A percentile compares a stretch with the other conserved stretches of the same genome.
Conservation (phyloP, 2,888 invertebrate genomes). For the Sphaerophoria rueppellii region DNA sequence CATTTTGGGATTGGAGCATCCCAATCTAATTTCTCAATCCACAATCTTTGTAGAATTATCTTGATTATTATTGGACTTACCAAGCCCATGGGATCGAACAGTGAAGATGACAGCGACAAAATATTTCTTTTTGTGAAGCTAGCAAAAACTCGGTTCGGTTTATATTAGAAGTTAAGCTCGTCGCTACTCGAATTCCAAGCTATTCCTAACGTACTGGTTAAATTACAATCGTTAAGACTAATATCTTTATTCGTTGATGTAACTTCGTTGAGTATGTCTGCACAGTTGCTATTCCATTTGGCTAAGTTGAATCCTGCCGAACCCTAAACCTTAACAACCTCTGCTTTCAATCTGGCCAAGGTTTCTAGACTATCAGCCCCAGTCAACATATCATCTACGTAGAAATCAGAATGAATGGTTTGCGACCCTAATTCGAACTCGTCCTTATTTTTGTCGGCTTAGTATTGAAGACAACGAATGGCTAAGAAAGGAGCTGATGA, state of each 20-base stretch:
- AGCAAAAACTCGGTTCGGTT: background rate
- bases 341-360: background rate
- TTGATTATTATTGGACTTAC: conserved; percentile 66
- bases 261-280: conserved; percentile 57
- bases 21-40: conserved; percentile 53
- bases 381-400: conserved; percentile 23
- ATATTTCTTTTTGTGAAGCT: conserved; percentile 5
- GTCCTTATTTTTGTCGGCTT: too few species aligned
- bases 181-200: conserved; percentile 25
- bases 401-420: too few species aligned
- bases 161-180: conserved; percentile 7
- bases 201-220: conserved; percentile 34
- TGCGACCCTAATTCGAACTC: too few species aligned
- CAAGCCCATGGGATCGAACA: conserved; percentile 61
- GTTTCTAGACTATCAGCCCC: conserved; percentile 41
- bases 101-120: conserved; percentile 35
- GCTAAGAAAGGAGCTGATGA: conserved; percentile 4
- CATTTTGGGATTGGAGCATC: conserved; percentile 34
- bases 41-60: conserved; percentile 65
- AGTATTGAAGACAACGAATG: conserved; percentile 2
- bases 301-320: conserved; percentile 42
- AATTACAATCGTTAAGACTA: background rate
- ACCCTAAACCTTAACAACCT: conserved; percentile 1
- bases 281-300: conserved; percentile 66
- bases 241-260: background rate